Percentiles rank a stretch among this genome's conserved stretches.
Conservation (phyloP, 2,888 invertebrate genomes). For the Hypselothyrea guttata region DNA sequence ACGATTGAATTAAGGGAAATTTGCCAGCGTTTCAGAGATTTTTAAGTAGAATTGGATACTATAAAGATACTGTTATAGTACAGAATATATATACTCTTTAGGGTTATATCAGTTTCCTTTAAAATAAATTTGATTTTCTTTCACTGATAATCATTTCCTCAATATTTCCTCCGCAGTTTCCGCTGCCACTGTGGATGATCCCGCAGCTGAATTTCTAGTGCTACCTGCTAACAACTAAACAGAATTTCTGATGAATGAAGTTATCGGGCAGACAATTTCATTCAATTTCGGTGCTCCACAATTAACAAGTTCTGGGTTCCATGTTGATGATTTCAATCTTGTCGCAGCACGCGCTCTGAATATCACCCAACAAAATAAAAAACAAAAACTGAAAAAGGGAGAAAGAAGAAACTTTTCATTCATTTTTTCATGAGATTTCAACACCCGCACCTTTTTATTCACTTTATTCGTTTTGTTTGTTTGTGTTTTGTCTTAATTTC, state of each 20-base stretch:
- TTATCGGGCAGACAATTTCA: constrained; percentile 26
- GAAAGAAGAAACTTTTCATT: constrained; percentile 56
- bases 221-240: constrained; percentile 39
- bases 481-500: constrained; percentile 49
- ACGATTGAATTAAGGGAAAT: no score
- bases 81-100: no score
- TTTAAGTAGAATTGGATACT: not conserved
- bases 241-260: constrained; percentile 60
- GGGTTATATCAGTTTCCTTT: no score
- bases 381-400: not conserved
- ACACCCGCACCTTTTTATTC: constrained; percentile 50
- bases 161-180: constrained; percentile 53
- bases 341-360: constrained; percentile 62
- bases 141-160: constrained; percentile 38
- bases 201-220: not conserved
- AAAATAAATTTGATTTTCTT: not conserved
- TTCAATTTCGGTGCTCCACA: constrained; percentile 31
- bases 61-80: no score
- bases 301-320: constrained; percentile 45
- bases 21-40: no score
- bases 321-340: constrained; percentile 34
- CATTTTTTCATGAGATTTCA: constrained; percentile 48
- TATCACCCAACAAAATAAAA: constrained; percentile 26
- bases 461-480: constrained; percentile 8
- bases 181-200: constrained; percentile 44